A percentile compares a stretch with the other conserved stretches of the same genome.
These are phyloP conservation scores for Nymphalis c-album DNA, from an alignment of 2,888 invertebrate genomes.

Conservation along the genomic window DNA sequence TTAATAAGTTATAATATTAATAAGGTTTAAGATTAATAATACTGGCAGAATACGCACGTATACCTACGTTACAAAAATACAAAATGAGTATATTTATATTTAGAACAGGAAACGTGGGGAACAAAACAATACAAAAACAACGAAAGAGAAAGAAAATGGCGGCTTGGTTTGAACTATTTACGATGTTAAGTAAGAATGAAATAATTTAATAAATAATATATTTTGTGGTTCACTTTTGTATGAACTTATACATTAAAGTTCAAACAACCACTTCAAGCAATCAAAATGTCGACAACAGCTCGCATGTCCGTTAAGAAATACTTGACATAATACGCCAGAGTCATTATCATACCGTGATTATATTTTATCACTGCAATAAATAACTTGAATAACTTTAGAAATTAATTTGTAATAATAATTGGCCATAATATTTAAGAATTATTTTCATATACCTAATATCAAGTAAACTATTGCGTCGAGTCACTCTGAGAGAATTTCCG, in stretches of 20 bases:
- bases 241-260: neutral
- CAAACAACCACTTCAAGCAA: neutral
- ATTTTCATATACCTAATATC: neutral
- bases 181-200: too few relatives aligned
- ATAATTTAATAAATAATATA: neutral
- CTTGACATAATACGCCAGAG: constrained; percentile 21
- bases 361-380: constrained; percentile 23
- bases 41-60: too few relatives aligned
- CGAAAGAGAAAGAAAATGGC: too few relatives aligned
- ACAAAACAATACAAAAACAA: too few relatives aligned
- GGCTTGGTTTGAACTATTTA: too few relatives aligned
- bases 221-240: neutral
- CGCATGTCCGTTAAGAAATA: constrained; percentile 23
- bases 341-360: constrained; percentile 24
- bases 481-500: neutral
- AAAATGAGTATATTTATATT: too few relatives aligned
- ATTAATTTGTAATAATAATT: neutral
- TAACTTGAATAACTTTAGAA: constrained; percentile 15
- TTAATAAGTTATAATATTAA: too few relatives aligned
- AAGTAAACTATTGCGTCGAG: neutral
- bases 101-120: too few relatives aligned
- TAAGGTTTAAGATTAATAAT: too few relatives aligned
- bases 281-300: constrained; percentile 18
- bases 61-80: too few relatives aligned
- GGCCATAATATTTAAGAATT: neutral